Evolutionary conservation across 2,888 invertebrate genomes (phyloP), one percentile per base, ranked within the genome.

Genomic region (Choristoneura rosaceana): DNA sequence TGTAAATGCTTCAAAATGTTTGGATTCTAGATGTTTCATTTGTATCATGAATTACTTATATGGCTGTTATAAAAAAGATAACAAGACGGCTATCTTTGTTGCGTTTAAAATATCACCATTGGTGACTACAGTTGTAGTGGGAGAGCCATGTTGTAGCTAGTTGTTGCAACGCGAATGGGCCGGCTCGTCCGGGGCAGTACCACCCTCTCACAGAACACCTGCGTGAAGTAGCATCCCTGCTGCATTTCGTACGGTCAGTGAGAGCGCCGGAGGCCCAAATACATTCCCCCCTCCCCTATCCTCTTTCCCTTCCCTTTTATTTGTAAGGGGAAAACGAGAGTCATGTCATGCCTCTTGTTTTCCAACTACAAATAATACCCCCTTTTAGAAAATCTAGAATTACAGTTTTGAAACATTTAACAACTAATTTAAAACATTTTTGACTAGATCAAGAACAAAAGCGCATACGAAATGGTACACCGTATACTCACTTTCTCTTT

Each of bases 171-270:
- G 4, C 55, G 55, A 55, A 55, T 55, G 55, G 55, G 55, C 55
- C 55, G 55, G 55, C 55, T 55, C 55, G 55, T 25, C 25, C 55
- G 55, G 55, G 55, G 55, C 25, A 55, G 55, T 55, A 55, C 55
- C 55, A 55, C 55, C 55, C 55, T 55, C 55, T 55, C 55, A 12
- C 55, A 25, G 55, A 55, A 55, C 9, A 55, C 12, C 55, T 25
- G 25, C 55, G 17, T 12, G 8, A 55, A 55, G 55, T 12, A 55
- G 50, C 9, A 3, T 17, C 2, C 8, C 50, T 25, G 55, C 10
- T 55, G 55, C 25, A 25, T 55, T 25, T 12, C 55, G 55, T 55
- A 10, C 55, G 55, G 55, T 55, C 55, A 25, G 55, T 12, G 55
- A 25, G 55, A 55, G 55, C 0, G 55, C 55, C 55, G 55, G 55